Conservation (phyloP, 2,888 invertebrate species). For the Agriotes lineatus region DNA sequence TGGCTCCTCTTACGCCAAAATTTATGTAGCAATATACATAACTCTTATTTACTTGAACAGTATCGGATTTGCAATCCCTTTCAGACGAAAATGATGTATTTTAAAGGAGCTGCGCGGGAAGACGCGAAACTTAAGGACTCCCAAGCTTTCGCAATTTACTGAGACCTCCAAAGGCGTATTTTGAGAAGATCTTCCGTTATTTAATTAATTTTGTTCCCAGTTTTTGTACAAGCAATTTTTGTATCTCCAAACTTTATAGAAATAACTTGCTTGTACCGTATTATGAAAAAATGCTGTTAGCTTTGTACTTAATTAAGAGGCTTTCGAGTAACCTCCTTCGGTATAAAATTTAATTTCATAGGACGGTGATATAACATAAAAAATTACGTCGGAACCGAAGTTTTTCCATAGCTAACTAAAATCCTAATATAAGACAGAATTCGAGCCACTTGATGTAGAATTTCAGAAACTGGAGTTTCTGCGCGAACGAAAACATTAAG, state of each 20-base stretch:
- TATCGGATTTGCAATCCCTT: slow-evolving; percentile 50
- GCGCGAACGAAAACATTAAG: slow-evolving; percentile 20
- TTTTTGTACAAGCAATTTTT: slow-evolving; percentile 18
- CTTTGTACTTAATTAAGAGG: slow-evolving; percentile 11
- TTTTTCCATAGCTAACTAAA: neutral
- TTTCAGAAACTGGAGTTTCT: slow-evolving; percentile 11
- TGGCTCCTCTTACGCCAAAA: slow-evolving; percentile 53
- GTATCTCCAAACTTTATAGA: neutral
- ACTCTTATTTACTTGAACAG: slow-evolving; percentile 59
- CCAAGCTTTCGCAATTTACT: slow-evolving; percentile 18
- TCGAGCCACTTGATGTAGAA: slow-evolving; percentile 2
- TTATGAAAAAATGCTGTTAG: neutral
- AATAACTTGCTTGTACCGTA: neutral
- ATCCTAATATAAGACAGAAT: slow-evolving; percentile 5
- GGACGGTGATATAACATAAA: too few species aligned
- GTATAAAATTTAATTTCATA: neutral
- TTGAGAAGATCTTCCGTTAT: slow-evolving; percentile 6
- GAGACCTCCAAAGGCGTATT: slow-evolving; percentile 1
- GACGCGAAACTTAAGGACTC: slow-evolving; percentile 9
- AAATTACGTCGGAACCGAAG: neutral
- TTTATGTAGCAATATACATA: slow-evolving; percentile 62
- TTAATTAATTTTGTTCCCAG: slow-evolving; percentile 27
- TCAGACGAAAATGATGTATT: slow-evolving; percentile 37
- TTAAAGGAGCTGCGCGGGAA: slow-evolving; percentile 17
- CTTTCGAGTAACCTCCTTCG: neutral